Conservation (phyloP, 2,113 vertebrate species). For the Osmerus mordax region DNA sequence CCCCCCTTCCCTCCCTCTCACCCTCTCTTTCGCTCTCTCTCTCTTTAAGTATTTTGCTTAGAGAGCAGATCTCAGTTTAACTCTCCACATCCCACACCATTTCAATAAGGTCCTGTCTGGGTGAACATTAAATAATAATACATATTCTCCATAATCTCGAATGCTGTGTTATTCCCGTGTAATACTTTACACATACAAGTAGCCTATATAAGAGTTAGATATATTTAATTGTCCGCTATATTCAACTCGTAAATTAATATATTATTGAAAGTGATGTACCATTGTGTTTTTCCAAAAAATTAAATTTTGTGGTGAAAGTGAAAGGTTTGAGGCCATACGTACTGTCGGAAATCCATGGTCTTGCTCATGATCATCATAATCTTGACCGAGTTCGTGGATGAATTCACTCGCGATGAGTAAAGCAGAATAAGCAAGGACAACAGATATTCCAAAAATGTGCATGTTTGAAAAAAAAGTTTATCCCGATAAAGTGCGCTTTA, state of each 20-base stretch:
- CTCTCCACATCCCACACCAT: no score
- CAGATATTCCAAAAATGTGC: constrained; percentile 67
- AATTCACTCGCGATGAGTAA: constrained; percentile 62
- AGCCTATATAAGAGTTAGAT: not conserved
- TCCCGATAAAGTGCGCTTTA: constrained; percentile 16
- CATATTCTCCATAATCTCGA: no score
- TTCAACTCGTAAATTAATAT: not conserved
- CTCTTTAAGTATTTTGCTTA: no score
- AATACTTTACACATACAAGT: not conserved
- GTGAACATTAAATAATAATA: no score
- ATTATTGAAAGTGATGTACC: not conserved
- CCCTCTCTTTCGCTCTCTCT: no score
- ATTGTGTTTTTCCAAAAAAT: not conserved
- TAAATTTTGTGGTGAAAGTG: not conserved
- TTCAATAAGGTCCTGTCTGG: no score
- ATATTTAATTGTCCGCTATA: not conserved
- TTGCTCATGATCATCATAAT: constrained; percentile 65
- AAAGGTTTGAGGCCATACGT: constrained; percentile 33
- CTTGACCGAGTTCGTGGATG: constrained; percentile 44
- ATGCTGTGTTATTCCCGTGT: not conserved
- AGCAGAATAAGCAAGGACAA: constrained; percentile 53
- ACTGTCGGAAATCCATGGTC: constrained; percentile 68
- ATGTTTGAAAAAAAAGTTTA: constrained; percentile 46
- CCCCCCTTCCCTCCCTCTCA: no score
- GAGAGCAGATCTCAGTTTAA: no score